Base-by-base conservation (phyloP, 2,888 invertebrate genomes). In the Eretmocerus hayati region DNA sequence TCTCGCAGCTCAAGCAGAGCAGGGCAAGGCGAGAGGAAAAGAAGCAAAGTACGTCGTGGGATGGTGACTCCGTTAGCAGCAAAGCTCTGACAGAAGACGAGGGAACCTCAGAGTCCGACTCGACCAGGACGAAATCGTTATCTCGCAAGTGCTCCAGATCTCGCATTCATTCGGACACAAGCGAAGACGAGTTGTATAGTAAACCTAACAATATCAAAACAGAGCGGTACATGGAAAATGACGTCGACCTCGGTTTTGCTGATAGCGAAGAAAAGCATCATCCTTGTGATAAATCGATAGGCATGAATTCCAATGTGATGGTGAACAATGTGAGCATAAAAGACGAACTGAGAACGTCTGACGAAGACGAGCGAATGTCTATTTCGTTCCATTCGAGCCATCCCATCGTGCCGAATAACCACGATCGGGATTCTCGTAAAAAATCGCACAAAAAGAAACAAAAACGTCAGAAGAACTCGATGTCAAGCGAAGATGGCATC, bases 11-110 rank as follows among this genome's bases (percentile, higher is more conserved):
- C 52, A 91, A 92, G 66, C 88, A 91, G 68, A 85, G 89, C 63
- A 78, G 90, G 56, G 90, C 90, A 2, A 87, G 90, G 65, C 80
- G 89, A 9, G 89, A 89, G 65, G 90, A 89, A 70, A 91, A 91
- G 78, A 90, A 90, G 68, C 80, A 90, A 50, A 90, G 90, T 5
- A 84, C 84, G 0, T 90, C 90, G 50, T 89, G 90, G 81, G 90
- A 91, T 63, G 90, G 90, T 60, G 89, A 90, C 63, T 86, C 89
- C 36, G 90, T 69, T 1, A 71, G 70, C 33, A 71, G 71, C 50
- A 71, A 71, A 54, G 71, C 71, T 15, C 52, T 71, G 5, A 71
- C 71, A 4, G 71, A 71, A 37, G 71, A 71, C 45, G 71, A 71
- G 26, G 71, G 57, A 1, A 68, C 69, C 32, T 74, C 75, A 2